Evolutionary conservation across 2,888 invertebrate genomes (phyloP).

Genomic region (Agriopis leucophaearia): DNA sequence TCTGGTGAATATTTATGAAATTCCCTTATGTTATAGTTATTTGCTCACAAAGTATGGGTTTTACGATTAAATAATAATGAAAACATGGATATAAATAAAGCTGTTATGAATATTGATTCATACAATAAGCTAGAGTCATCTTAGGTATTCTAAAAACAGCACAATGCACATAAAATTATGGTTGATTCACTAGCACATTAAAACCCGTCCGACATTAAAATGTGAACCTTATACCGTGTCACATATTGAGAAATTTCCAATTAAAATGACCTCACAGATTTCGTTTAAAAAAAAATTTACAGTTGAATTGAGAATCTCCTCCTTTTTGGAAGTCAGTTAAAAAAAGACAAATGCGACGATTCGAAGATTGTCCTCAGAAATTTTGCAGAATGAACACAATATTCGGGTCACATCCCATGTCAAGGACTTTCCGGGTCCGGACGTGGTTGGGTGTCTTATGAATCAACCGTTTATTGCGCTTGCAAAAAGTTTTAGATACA

Average conservation of each 20-base stretch:
- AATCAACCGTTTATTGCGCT: too few species aligned
- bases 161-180: not conserved
- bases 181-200: not conserved
- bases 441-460: too few species aligned
- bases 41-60: too few species aligned
- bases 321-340: too few species aligned
- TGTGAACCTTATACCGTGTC: not conserved
- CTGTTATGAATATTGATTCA: not conserved
- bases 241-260: not conserved
- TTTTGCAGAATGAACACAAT: too few species aligned
- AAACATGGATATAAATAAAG: not conserved
- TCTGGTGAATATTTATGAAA: too few species aligned
- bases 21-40: too few species aligned
- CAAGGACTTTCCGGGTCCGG: too few species aligned
- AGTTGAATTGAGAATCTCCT: too few species aligned
- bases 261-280: not conserved
- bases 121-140: not conserved
- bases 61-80: too few species aligned
- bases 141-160: not conserved
- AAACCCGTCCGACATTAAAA: not conserved
- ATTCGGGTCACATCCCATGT: too few species aligned
- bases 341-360: not conserved
- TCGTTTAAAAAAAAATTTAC: not conserved
- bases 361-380: not conserved
- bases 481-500: too few species aligned